phyloP scores from a whole-genome alignment of 2,797 vertebrate genomes.

The Hipposideros larvatus region DNA sequence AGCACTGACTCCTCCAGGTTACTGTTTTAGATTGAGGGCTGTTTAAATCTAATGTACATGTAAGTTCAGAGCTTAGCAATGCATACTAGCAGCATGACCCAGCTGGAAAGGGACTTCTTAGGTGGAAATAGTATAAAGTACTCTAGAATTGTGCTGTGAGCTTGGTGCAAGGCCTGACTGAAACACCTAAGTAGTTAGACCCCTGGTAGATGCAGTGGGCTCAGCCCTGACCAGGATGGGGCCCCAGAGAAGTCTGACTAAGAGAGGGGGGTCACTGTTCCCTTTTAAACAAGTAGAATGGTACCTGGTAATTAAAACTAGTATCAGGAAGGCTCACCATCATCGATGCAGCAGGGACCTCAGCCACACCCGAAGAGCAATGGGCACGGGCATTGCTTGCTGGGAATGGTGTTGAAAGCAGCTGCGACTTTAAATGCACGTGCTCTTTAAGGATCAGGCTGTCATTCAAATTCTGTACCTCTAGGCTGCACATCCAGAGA shows the following conservation, averaged over 20 bases:
- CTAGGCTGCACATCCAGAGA: background rate
- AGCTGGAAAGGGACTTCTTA: background rate
- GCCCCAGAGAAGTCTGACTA: background rate
- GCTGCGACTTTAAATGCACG: background rate
- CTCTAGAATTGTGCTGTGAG: background rate
- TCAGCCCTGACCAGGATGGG: background rate
- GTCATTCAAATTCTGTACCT: background rate
- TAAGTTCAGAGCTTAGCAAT: constrained; percentile 4
- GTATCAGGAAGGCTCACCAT: background rate
- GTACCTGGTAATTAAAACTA: background rate
- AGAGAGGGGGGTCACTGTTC: background rate
- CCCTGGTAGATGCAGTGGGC: background rate
- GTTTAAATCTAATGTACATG: constrained; percentile 35
- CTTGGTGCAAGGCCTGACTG: background rate
- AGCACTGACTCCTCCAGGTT: background rate
- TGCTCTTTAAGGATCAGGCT: background rate
- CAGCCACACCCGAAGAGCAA: background rate
- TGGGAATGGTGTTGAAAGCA: background rate
- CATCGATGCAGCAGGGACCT: accelerated
- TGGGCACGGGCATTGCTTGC: accelerated
- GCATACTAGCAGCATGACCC: background rate
- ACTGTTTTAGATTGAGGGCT: background rate
- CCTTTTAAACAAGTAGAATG: background rate
- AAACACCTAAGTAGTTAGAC: background rate
- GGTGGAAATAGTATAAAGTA: background rate